Percentiles rank a stretch among this genome's conserved stretches.
Evolutionary conservation across 2,888 invertebrate genomes (phyloP).

Genomic region (Barypeithes pellucidus): DNA sequence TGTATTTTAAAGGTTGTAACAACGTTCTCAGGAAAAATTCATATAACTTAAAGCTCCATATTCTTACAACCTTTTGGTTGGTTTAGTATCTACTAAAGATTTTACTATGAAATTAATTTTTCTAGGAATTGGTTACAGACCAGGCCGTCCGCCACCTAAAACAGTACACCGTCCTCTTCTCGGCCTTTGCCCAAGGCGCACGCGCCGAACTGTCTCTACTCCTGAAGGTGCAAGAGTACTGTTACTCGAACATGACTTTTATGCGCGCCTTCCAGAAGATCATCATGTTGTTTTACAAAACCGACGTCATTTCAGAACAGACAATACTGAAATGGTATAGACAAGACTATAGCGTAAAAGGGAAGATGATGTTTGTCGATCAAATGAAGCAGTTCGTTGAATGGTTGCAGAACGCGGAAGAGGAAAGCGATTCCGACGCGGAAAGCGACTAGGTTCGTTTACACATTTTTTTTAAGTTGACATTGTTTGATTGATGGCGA

Average conservation of each 20-base stretch:
- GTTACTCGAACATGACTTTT: conserved; percentile 99
- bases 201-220: conserved; percentile 92
- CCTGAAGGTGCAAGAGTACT: conserved; percentile 96
- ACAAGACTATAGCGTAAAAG: conserved; percentile 93
- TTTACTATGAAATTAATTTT: too few relatives aligned
- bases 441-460: conserved; percentile 66
- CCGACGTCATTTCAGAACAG: conserved; percentile 95
- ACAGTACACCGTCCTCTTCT: conserved; percentile 88
- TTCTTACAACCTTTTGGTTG: too few relatives aligned
- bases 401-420: conserved; percentile 98
- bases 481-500: not conserved
- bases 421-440: conserved; percentile 79
- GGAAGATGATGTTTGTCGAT: conserved; percentile 97
- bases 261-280: conserved; percentile 99
- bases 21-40: too few relatives aligned
- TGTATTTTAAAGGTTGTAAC: too few relatives aligned
- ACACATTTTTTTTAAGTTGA: not conserved
- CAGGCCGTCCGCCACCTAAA: conserved; percentile 94
- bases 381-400: conserved; percentile 98
- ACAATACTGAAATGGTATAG: conserved; percentile 97
- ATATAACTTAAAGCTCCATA: too few relatives aligned
- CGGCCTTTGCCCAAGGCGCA: conserved; percentile 88
- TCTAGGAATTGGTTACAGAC: conserved; percentile 89
- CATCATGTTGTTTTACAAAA: conserved; percentile 96
- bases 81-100: too few relatives aligned